These are phyloP conservation scores for Torymus texanus DNA, from an alignment of 2,888 invertebrate genomes.

Conservation along the genomic window DNA sequence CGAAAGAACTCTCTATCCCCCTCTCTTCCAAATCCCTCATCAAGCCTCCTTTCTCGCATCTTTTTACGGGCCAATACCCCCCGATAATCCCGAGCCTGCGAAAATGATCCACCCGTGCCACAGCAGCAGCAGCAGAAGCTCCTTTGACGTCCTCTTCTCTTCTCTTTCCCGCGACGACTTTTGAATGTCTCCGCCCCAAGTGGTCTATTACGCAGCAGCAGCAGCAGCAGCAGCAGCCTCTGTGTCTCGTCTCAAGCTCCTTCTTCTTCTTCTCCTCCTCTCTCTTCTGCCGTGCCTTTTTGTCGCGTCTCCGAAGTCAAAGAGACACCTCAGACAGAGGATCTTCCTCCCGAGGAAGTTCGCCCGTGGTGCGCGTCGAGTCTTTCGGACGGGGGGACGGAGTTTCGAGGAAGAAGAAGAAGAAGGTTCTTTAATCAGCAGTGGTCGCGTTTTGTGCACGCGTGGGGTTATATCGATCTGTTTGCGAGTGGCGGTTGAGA, in stretches of 20 bases:
- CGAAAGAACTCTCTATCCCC: not conserved
- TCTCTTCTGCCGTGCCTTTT: constrained; percentile 39
- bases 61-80: not conserved
- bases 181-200: constrained; percentile 63
- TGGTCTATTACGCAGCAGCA: constrained; percentile 64
- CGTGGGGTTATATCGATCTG: constrained; percentile 8
- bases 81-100: not conserved
- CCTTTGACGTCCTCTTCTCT: not conserved
- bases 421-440: constrained; percentile 28
- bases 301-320: constrained; percentile 47
- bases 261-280: constrained; percentile 39
- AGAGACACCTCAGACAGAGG: constrained; percentile 44
- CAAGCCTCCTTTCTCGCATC: not conserved
- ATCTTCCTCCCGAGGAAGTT: constrained; percentile 37
- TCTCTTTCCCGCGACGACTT: constrained; percentile 58
- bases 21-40: no score
- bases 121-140: not conserved
- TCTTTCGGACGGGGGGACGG: not conserved
- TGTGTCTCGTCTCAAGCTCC: constrained; percentile 39
- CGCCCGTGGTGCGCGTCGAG: constrained; percentile 4
- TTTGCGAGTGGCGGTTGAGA: not conserved
- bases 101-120: not conserved
- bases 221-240: constrained; percentile 41
- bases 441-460: not conserved
- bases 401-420: not conserved